phyloP scores from a whole-genome alignment of 2,113 vertebrate genomes.

The Seriola dumerili region DNA sequence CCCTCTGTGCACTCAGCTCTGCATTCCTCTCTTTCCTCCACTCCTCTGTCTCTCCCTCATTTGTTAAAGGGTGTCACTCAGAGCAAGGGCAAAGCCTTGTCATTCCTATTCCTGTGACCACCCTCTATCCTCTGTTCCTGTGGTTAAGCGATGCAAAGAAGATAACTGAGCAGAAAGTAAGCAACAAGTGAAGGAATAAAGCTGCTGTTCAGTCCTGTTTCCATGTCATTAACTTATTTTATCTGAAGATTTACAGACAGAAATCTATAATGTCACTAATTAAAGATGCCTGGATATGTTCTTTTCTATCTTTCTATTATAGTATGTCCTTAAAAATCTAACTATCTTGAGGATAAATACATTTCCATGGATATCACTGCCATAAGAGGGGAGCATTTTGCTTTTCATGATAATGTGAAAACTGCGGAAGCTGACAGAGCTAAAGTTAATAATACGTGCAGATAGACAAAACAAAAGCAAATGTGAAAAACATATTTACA shows the following conservation, averaged over 20 bases:
- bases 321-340: background rate
- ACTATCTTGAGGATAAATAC: background rate
- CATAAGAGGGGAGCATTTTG: no score
- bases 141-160: background rate
- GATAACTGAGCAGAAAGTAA: background rate
- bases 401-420: background rate
- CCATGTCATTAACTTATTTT: background rate
- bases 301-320: background rate
- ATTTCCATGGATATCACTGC: no score
- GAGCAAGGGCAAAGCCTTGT: slow-evolving; percentile 70
- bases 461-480: no score
- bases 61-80: slow-evolving; percentile 68
- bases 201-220: background rate
- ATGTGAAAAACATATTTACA: no score
- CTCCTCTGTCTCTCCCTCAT: slow-evolving; percentile 62
- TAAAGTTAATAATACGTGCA: background rate
- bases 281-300: background rate
- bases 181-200: slow-evolving; percentile 40
- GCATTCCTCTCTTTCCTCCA: slow-evolving; percentile 49
- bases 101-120: slow-evolving; percentile 36
- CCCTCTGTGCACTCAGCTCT: slow-evolving; percentile 54
- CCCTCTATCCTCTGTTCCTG: slow-evolving; percentile 2
- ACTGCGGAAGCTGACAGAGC: no score
- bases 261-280: background rate
- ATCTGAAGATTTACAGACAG: background rate